Evolutionary conservation across 2,888 invertebrate species (phyloP), one percentile per base, ranked within the genome.

Genomic region (Meghimatium bilineatum): DNA sequence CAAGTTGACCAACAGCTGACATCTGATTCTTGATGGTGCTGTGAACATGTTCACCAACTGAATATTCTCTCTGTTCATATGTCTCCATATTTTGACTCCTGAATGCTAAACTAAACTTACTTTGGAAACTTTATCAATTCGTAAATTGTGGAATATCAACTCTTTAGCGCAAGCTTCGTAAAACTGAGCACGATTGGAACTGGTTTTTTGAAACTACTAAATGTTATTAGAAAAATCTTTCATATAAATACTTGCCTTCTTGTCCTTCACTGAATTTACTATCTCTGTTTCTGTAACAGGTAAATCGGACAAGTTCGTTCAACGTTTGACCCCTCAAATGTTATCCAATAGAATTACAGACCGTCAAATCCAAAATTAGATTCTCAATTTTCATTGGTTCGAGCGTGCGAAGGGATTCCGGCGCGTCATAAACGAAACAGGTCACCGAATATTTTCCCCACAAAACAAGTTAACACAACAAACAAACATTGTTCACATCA

Each of bases 251-350:
- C 49, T 6, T 14, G 5, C 29, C 14, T 32, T 74, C 49, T 34
- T 49, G 52, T 32, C 74, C 74, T 74, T 74, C 74, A 74, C 74
- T 52, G 74, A 74, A 52, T 74, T 74, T 74, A n/a, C 17, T 74
- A n/a, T 44, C 17, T n/a, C 72, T 12, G 72, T n/a, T 6, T 14
- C 44, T 44, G 63, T 20, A 66, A n/a, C 32, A 5, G n/a, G 6
- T 10, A 63, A n/a, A n/a, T n/a, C 60, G n/a, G 12, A n/a, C 14
- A 8, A 23, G n/a, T n/a, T n/a, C 14, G 26, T 63, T 26, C 20
- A 69, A 71, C 26, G 5, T 38, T 26, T 26, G 23, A 23, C 26
- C 38, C 26, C 20, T 20, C 26, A 14, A 26, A 74, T 6, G 23
- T 74, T 52, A n/a, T n/a, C 74, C 52, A 74, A 74, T 44, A 6